phyloP scores from a whole-genome alignment of 1,140 invertebrate genomes.

The Drosophila eugracilis region DNA sequence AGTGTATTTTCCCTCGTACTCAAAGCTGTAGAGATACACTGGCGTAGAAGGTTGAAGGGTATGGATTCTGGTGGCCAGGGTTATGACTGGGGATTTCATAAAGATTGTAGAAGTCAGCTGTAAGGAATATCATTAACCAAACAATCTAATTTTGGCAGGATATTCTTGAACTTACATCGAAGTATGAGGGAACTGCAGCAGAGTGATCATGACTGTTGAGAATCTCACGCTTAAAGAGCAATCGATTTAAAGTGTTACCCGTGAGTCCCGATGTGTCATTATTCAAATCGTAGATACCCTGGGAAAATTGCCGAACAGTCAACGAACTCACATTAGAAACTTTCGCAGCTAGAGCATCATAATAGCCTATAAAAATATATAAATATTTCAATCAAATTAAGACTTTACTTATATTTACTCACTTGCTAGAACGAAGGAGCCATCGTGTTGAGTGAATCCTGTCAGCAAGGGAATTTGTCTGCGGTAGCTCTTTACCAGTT shows the following conservation, averaged over 20 bases:
- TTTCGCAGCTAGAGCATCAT: slow-evolving; percentile 46
- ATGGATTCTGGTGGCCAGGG: slow-evolving; percentile 52
- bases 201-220: slow-evolving; percentile 63
- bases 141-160: background rate
- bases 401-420: slow-evolving; percentile 5
- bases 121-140: background rate
- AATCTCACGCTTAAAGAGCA: slow-evolving; percentile 52
- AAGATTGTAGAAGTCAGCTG: slow-evolving; percentile 56
- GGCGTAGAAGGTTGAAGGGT: slow-evolving; percentile 26
- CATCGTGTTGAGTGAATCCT: slow-evolving; percentile 81
- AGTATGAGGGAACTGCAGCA: slow-evolving; percentile 64
- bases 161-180: slow-evolving; percentile 64
- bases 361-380: slow-evolving; percentile 44
- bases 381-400: background rate
- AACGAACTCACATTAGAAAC: slow-evolving; percentile 51
- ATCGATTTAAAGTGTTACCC: slow-evolving; percentile 55
- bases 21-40: slow-evolving; percentile 78
- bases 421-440: slow-evolving; percentile 76
- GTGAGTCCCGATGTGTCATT: slow-evolving; percentile 57
- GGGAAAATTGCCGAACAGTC: slow-evolving; percentile 61
- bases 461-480: slow-evolving; percentile 65
- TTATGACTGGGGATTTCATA: slow-evolving; percentile 78
- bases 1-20: slow-evolving; percentile 76
- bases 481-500: slow-evolving; percentile 44
- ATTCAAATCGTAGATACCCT: slow-evolving; percentile 41